Evolutionary conservation across 2,888 invertebrate genomes (phyloP), one percentile per base, ranked within the genome.

Genomic region (Smittia sp.): DNA sequence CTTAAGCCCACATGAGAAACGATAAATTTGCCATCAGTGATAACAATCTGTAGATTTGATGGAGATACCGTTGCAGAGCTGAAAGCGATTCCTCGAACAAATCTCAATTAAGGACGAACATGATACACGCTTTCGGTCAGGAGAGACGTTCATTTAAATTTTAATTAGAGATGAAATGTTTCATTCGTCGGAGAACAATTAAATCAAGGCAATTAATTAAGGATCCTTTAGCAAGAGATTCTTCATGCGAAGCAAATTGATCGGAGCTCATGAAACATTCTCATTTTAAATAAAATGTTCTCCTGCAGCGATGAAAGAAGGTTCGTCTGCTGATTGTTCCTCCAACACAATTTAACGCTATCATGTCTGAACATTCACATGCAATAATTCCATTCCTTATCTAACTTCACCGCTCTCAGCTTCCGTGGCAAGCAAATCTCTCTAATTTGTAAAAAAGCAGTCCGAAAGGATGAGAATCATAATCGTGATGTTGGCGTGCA

Each of bases 101-200:
- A 46, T 46, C 46, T 15, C 46, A 46, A 46, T 46, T 46, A 46
- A 46, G 4, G n/a, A 3, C 2, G 46, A 46, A 46, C 46, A 46
- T 46, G 46, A 46, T 46, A 46, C 15, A 15, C 15, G n/a, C 3
- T 46, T 2, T 46, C 11, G 3, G 11, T 46, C 46, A 46, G 15
- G 46, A 27, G 69, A 46, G 52, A 69, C 69, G 69, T 69, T 69
- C 54, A 69, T 69, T 54, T 54, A 27, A 52, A 69, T 69, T 69
- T 69, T 69, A 54, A 69, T 69, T 69, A 69, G 69, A 54, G 41
- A 52, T 54, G 54, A 69, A 69, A 69, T 69, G 54, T 69, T 68
- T 46, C 32, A 58, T 20, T 20, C 20, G 1, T 9, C 18, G 6
- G 18, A 20, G 18, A 58, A 20, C 18, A 58, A 58, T 20, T 1